Evolutionary conservation across 2,113 vertebrate species (phyloP), one percentile per base, ranked within the genome.

Genomic region (Halcyon malimbica): DNA sequence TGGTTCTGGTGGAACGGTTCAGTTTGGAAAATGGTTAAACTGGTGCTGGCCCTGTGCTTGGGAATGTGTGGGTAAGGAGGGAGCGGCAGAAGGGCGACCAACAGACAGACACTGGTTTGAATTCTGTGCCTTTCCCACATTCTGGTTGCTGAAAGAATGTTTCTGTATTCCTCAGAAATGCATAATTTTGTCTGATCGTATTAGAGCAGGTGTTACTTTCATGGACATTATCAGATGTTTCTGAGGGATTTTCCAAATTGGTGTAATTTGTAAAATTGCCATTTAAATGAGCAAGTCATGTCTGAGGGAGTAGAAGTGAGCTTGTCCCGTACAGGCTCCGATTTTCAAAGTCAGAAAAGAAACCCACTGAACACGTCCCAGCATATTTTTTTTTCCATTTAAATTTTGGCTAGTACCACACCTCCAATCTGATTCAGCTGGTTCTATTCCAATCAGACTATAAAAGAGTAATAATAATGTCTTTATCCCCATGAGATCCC

Each of bases 261-360:
- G 64, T 90, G 44, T 79, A 75, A 93, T 91, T 75, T 94, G 90
- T 79, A 90, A 93, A 95, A 94, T 10, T 90, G 69, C 65, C 24
- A 18, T 83, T 95, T 93, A 93, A 92, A 83, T 82, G 93, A 94
- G 91, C 81, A 79, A 87, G 71, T 91, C 73, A 16, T 93, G 70
- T 92, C 73, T 89, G 87, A 87, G 57, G 80, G 46, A 79, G 42
- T 39, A 71, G 78, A 37, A 90, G 59, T 50, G 48, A 90, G 20
- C 50, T 42, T 46, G 79, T 78, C 78, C 90, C 48, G 8, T 71
- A 56, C 59, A 70, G 59, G 44, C 77, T 93, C 54, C 87, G 86
- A 9, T 87, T 93, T 83, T 89, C 77, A 68, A 50, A 97, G 83
- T 92, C 80, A 82, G 69, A 48, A 76, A 87, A 79, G 26, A 87